These are phyloP conservation scores for Popillia japonica DNA, from an alignment of 1,140 invertebrate species.

Conservation along the genomic window DNA sequence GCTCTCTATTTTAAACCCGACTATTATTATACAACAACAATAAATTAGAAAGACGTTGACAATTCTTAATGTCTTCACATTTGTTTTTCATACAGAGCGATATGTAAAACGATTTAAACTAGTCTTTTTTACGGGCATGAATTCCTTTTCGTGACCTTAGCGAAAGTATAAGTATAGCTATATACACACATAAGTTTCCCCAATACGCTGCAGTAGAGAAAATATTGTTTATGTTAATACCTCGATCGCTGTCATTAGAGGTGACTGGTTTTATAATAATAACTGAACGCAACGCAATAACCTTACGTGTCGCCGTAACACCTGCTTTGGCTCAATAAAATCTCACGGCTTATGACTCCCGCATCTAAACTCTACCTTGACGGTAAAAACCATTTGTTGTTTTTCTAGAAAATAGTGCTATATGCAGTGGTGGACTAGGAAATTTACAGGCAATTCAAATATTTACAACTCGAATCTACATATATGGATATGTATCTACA, in stretches of 20 bases:
- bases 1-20: too few relatives aligned
- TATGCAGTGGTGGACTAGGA: constrained; percentile 1
- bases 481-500: too few relatives aligned
- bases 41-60: too few relatives aligned
- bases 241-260: constrained; percentile 49
- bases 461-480: too few relatives aligned
- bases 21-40: too few relatives aligned
- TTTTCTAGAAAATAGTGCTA: not conserved
- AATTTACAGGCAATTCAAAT: not conserved
- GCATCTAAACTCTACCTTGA: constrained; percentile 38
- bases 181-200: not conserved
- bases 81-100: too few relatives aligned
- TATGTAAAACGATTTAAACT: too few relatives aligned
- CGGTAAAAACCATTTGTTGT: constrained; percentile 46
- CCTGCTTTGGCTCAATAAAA: constrained; percentile 54
- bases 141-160: not conserved
- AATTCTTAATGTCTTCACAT: too few relatives aligned
- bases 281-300: constrained; percentile 50
- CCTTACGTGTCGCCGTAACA: constrained; percentile 54
- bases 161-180: not conserved
- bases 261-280: constrained; percentile 52
- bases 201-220: not conserved
- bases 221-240: constrained; percentile 33
- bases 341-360: constrained; percentile 56
- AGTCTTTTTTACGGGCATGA: too few relatives aligned